Conservation (phyloP, 1,140 invertebrate species). For the Antheraea mylitta region DNA sequence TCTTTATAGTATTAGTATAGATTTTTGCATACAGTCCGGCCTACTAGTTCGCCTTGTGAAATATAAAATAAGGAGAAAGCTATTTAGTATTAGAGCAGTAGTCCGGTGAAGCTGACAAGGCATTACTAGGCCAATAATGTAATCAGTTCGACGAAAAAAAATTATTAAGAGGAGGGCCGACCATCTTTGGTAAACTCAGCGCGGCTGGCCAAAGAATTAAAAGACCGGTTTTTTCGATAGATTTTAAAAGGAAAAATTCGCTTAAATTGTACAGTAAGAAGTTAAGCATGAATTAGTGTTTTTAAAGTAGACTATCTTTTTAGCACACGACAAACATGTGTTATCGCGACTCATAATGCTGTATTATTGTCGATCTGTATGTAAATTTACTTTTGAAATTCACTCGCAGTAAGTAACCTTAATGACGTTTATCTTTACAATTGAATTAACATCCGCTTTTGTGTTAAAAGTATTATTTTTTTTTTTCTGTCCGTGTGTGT, state of each 20-base stretch:
- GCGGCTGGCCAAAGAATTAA: too few relatives aligned
- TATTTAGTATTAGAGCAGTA: neutral
- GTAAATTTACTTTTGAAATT: neutral
- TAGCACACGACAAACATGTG: slow-evolving; percentile 1
- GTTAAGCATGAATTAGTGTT: neutral
- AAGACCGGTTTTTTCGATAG: too few relatives aligned
- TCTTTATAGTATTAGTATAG: too few relatives aligned
- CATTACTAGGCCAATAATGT: too few relatives aligned
- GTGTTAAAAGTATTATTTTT: neutral
- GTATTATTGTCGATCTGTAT: neutral
- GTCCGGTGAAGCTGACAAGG: too few relatives aligned
- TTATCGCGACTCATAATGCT: neutral
- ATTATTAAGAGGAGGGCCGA: too few relatives aligned
- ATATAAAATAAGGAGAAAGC: neutral
- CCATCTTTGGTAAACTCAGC: too few relatives aligned
- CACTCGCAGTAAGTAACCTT: neutral
- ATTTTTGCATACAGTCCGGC: neutral
- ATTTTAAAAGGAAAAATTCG: neutral
- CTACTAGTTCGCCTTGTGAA: neutral
- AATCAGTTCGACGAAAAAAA: too few relatives aligned
- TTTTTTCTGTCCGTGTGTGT: too few relatives aligned
- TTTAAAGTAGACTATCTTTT: neutral
- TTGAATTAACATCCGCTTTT: neutral
- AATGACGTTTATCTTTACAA: neutral
- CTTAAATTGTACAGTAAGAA: neutral